A percentile compares a stretch with the other conserved stretches of the same genome.
Evolutionary conservation across 2,797 vertebrate genomes (phyloP).

Genomic region (Pogoniulus pusillus): DNA sequence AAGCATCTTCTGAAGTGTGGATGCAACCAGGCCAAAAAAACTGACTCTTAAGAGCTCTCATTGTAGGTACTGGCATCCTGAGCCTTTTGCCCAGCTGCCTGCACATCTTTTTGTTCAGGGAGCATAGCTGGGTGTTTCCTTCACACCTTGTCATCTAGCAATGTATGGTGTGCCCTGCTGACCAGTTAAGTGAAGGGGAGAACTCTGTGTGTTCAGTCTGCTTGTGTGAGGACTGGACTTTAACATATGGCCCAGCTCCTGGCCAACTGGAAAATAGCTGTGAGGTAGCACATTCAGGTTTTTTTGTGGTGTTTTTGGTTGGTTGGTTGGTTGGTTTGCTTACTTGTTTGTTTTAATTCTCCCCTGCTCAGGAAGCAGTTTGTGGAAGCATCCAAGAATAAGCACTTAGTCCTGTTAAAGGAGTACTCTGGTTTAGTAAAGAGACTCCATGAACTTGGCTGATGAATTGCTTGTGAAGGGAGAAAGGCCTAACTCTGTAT

Average conservation of each 20-base stretch:
- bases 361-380: not conserved
- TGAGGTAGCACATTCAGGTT: not conserved
- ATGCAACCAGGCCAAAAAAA: not conserved
- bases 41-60: not conserved
- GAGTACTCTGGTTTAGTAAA: not conserved
- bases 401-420: not conserved
- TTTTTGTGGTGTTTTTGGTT: not conserved
- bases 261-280: not conserved
- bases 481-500: accelerated
- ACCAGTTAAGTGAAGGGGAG: not conserved
- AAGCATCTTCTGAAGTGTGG: not conserved
- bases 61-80: not conserved
- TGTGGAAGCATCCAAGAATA: not conserved
- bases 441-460: not conserved
- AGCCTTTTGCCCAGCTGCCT: not conserved
- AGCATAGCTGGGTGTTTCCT: not conserved
- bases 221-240: not conserved
- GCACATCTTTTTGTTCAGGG: not conserved
- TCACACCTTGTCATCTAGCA: not conserved
- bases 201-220: not conserved
- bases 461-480: not conserved
- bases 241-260: not conserved
- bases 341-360: too few relatives aligned
- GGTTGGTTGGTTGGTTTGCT: too few relatives aligned
- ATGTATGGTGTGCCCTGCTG: not conserved